Evolutionary conservation across 2,113 vertebrate genomes (phyloP).

Genomic region (Drymodes brunneopygia): DNA sequence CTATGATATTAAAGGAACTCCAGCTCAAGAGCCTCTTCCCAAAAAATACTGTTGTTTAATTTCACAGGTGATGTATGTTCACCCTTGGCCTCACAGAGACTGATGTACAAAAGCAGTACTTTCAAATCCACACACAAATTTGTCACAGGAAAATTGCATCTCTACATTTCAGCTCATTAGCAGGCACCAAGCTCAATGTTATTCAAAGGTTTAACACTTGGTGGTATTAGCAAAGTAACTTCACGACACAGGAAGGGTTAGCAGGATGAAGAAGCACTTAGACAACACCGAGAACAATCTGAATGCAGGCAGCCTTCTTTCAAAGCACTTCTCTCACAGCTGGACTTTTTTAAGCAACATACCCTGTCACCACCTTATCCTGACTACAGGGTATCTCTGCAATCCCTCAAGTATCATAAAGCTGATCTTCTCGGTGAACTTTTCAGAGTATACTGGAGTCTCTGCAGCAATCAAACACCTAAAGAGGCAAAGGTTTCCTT

Average conservation of each 20-base stretch:
- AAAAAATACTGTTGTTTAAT: neutral
- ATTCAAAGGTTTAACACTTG: neutral
- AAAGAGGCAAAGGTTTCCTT: neutral
- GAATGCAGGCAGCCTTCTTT: neutral
- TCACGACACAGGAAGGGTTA: neutral
- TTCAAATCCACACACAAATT: neutral
- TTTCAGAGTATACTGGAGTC: fast-evolving
- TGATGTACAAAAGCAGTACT: neutral
- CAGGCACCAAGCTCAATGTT: neutral
- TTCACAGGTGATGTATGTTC: neutral
- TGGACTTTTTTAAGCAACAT: neutral
- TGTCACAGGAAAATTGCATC: neutral
- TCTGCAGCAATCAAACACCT: neutral
- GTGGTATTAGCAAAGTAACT: neutral
- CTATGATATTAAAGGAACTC: neutral
- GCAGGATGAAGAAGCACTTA: neutral
- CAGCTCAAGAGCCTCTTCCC: neutral
- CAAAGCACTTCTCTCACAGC: neutral
- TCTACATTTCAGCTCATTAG: neutral
- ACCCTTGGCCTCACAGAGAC: neutral
- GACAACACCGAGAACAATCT: neutral
- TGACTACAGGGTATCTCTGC: neutral
- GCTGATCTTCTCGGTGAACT: neutral
- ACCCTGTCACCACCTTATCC: neutral
- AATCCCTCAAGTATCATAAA: neutral